These are phyloP conservation scores for Anarrhichthys ocellatus DNA, from an alignment of 2,113 vertebrate genomes.

Conservation along the genomic window DNA sequence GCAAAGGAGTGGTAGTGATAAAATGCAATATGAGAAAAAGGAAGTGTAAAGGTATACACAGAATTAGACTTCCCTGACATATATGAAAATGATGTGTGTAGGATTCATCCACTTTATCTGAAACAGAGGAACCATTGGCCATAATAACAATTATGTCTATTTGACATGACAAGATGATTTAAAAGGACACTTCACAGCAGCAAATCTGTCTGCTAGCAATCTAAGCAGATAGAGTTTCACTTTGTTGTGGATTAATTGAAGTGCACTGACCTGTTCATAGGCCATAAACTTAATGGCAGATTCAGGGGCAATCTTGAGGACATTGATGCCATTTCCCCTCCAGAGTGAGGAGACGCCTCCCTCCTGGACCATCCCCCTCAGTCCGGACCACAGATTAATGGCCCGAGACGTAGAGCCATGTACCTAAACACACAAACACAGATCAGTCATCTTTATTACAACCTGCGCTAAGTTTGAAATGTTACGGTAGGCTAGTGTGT, in stretches of 20 bases:
- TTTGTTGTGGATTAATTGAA: not conserved
- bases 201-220: not conserved
- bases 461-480: not conserved
- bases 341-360: slow-evolving; percentile 89
- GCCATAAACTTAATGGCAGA: slow-evolving; percentile 96
- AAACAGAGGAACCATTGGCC: not conserved
- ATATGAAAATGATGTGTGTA: not conserved
- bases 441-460: not conserved
- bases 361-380: slow-evolving; percentile 89
- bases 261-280: slow-evolving; percentile 90
- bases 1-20: not conserved
- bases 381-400: slow-evolving; percentile 86
- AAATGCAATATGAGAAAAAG: not conserved
- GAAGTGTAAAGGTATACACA: not conserved
- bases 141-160: not conserved
- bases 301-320: slow-evolving; percentile 94
- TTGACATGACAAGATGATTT: not conserved
- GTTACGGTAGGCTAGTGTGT: not conserved
- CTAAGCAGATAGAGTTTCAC: not conserved
- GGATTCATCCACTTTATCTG: not conserved
- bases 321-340: slow-evolving; percentile 74
- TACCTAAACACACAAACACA: slow-evolving; percentile 80
- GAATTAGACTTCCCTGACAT: not conserved
- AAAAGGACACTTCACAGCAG: not conserved
- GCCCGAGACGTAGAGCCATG: slow-evolving; percentile 85